These are phyloP conservation scores for Glandiceps talaboti DNA, from an alignment of 53 echinoderm and acorn worm species.

Conservation along the genomic window DNA sequence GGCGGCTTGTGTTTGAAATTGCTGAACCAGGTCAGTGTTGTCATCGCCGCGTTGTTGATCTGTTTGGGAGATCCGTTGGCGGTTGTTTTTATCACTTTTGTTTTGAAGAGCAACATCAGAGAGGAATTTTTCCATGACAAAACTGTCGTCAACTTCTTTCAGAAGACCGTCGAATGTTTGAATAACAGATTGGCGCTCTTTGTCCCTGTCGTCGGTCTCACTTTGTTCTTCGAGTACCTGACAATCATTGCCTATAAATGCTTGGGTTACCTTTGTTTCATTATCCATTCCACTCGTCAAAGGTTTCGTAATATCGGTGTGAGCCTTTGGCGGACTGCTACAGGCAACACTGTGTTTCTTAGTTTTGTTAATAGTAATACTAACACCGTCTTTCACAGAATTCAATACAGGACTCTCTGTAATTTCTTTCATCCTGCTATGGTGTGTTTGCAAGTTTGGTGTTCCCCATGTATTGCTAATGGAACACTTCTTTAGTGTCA, in stretches of 20 bases:
- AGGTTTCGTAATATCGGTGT: not conserved
- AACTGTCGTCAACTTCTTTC: not conserved
- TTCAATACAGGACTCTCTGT: not conserved
- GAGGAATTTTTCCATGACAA: not conserved
- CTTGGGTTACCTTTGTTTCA: not conserved
- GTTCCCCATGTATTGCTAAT: too few relatives aligned
- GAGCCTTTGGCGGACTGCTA: not conserved
- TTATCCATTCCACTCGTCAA: not conserved
- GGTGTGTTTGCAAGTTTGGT: too few relatives aligned
- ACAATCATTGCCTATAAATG: too few relatives aligned
- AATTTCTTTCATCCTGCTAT: too few relatives aligned
- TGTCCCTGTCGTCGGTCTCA: too few relatives aligned
- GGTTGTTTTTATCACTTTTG: not conserved
- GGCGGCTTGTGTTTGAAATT: not conserved
- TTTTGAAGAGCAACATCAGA: not conserved
- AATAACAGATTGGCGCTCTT: not conserved
- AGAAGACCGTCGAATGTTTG: not conserved
- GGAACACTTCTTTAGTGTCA: too few relatives aligned
- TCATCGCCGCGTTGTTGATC: too few relatives aligned
- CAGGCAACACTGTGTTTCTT: too few relatives aligned
- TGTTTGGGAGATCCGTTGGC: too few relatives aligned
- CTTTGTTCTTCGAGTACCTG: too few relatives aligned
- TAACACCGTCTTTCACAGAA: not conserved
- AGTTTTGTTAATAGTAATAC: not conserved
- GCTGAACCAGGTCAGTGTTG: not conserved